Evolutionary conservation across 2,113 vertebrate genomes (phyloP).

Genomic region (Dasyprocta punctata): DNA sequence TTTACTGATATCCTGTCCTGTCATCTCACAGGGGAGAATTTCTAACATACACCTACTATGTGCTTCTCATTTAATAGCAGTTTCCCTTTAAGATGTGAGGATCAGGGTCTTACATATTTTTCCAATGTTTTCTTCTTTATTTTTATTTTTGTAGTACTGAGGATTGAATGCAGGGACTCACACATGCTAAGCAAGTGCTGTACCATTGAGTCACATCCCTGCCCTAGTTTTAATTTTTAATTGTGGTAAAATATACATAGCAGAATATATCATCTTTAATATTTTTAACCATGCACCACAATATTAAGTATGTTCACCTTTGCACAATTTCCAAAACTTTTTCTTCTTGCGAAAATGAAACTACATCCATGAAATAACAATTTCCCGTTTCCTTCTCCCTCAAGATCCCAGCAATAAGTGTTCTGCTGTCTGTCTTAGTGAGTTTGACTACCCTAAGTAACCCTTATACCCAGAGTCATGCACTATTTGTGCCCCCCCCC

Average conservation of each 20-base stretch:
- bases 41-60: rapidly evolving
- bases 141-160: neutral
- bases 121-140: neutral
- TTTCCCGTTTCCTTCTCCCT: neutral
- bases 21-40: neutral
- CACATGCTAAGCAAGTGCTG: neutral
- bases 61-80: neutral
- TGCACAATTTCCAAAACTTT: neutral
- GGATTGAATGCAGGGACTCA: neutral
- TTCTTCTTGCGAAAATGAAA: neutral
- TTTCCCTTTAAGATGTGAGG: neutral
- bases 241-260: neutral
- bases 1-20: neutral
- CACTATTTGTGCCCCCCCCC: neutral
- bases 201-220: neutral
- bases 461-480: neutral
- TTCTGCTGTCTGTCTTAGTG: neutral
- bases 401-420: neutral
- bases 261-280: neutral
- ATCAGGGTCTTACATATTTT: neutral
- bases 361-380: neutral
- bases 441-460: neutral
- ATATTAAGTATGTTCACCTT: neutral
- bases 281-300: neutral
- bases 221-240: neutral